Percentiles rank a stretch among this genome's conserved stretches.
These are phyloP conservation scores for Myopa testacea DNA, from an alignment of 2,888 invertebrate species.

Conservation along the genomic window DNA sequence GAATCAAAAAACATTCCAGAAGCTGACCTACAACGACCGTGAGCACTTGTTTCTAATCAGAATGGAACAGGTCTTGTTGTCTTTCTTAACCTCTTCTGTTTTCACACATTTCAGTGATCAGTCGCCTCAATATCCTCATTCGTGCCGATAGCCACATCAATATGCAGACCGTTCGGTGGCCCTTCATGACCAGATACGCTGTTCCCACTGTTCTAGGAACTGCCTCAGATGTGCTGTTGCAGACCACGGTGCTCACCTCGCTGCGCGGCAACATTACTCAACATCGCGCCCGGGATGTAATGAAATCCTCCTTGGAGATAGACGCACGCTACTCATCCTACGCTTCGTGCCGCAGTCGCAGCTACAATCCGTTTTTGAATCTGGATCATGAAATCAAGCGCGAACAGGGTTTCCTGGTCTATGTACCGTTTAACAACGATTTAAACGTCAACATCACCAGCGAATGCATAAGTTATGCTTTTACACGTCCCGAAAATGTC, in stretches of 20 bases:
- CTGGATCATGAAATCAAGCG: conserved; percentile 76
- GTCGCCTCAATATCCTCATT: conserved; percentile 71
- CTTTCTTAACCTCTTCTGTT: background rate
- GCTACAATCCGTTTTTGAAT: conserved; percentile 75
- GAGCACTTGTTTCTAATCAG: conserved; percentile 62
- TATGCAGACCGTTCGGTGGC: conserved; percentile 72
- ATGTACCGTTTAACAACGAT: conserved; percentile 73
- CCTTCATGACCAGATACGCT: conserved; percentile 70
- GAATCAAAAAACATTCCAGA: conserved; percentile 75
- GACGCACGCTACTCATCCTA: conserved; percentile 74
- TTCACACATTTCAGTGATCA: conserved; percentile 69
- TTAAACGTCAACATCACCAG: conserved; percentile 61
- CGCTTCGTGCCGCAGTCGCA: conserved; percentile 68
- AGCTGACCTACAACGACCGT: conserved; percentile 74
- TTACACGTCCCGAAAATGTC: conserved; percentile 64
- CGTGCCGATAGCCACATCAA: conserved; percentile 75
- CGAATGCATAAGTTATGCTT: conserved; percentile 62
- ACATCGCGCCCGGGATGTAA: conserved; percentile 70
- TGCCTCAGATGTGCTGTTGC: conserved; percentile 70
- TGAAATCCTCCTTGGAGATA: conserved; percentile 74
- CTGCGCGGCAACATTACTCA: conserved; percentile 79
- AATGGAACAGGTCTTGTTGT: background rate
- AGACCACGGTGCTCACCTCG: conserved; percentile 72
- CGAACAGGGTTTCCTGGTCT: conserved; percentile 77
- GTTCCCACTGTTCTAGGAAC: conserved; percentile 73